These are phyloP conservation scores for Neotoma lepida DNA, from an alignment of 2,113 vertebrate species.

Conservation along the genomic window DNA sequence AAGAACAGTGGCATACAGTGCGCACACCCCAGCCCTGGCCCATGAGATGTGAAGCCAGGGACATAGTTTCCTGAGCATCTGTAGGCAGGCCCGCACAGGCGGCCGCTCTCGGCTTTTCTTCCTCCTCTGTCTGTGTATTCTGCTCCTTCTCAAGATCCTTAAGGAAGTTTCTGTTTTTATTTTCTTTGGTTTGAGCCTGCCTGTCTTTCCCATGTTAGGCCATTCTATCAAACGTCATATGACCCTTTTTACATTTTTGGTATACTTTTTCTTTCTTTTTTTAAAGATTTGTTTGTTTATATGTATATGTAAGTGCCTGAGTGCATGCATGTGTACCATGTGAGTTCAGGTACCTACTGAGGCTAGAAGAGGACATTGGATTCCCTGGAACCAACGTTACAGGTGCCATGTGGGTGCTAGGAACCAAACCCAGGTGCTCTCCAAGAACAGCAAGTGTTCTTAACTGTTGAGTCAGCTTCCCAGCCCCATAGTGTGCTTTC, in stretches of 20 bases:
- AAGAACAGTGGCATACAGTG: neutral
- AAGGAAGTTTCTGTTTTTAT: neutral
- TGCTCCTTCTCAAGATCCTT: neutral
- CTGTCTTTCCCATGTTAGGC: neutral
- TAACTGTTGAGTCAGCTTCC: neutral
- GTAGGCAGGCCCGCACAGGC: neutral
- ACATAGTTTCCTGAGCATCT: neutral
- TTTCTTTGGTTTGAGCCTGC: neutral
- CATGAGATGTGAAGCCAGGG: neutral
- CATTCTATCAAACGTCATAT: neutral
- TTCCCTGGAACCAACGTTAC: no score
- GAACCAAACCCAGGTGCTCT: neutral
- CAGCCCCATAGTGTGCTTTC: neutral
- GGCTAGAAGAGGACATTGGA: no score
- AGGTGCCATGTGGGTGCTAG: neutral
- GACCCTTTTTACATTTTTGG: neutral
- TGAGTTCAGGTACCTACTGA: no score
- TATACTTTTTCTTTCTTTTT: neutral
- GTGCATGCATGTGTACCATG: neutral
- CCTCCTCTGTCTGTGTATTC: neutral
- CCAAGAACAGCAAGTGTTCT: neutral
- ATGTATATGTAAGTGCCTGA: neutral
- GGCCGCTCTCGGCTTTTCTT: neutral
- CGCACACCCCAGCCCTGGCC: neutral
- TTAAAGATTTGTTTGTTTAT: neutral